Evolutionary conservation across 2,113 vertebrate species (phyloP).

Genomic region (Elgaria multicarinata): DNA sequence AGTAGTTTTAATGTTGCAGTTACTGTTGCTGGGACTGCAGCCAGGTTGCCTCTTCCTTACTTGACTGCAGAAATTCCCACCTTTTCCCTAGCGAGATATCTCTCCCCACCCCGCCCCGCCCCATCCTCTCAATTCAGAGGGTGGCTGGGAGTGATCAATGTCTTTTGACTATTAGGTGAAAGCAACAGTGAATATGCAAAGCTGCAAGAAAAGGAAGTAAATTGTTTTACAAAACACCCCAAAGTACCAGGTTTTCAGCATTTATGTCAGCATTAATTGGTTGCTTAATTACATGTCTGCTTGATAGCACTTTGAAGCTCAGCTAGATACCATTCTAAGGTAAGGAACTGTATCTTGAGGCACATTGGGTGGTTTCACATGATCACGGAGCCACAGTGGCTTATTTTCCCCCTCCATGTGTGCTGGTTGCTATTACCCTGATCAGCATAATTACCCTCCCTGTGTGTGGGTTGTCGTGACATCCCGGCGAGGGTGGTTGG

Average conservation of each 20-base stretch:
- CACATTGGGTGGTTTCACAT: too few species aligned
- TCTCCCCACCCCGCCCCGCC: too few species aligned
- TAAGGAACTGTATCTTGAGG: background rate
- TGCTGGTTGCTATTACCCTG: too few species aligned
- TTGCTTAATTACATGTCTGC: background rate
- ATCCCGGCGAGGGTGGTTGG: too few species aligned
- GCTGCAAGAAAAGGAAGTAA: background rate
- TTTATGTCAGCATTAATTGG: conserved; percentile 9
- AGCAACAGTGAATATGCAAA: background rate
- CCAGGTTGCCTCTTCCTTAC: background rate
- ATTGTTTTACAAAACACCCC: background rate
- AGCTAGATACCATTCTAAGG: background rate
- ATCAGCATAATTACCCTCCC: too few species aligned
- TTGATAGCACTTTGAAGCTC: background rate
- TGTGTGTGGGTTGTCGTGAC: too few species aligned
- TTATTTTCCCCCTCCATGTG: too few species aligned
- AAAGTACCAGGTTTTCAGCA: background rate
- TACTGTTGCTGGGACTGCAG: background rate
- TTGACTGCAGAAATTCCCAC: background rate
- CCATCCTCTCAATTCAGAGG: background rate
- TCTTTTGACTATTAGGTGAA: background rate
- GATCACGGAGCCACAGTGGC: too few species aligned
- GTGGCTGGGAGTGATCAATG: background rate
- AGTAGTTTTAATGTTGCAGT: background rate
- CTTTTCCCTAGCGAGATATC: background rate